Evolutionary conservation across 2,888 invertebrate species (phyloP).

Genomic region (Rhodophaea formosa): DNA sequence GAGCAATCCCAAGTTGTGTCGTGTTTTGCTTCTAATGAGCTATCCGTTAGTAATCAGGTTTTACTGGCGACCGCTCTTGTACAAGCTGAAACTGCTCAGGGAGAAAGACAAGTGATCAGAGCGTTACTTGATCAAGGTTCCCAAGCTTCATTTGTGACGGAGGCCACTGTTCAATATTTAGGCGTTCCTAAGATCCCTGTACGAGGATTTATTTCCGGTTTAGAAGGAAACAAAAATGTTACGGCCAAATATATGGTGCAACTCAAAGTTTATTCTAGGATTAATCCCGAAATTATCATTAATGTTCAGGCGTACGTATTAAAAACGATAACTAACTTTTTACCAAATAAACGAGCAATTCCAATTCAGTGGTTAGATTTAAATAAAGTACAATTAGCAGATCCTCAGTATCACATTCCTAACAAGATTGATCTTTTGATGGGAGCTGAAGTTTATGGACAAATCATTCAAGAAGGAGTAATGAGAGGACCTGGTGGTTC

Average conservation of each 20-base stretch:
- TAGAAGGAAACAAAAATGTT: neutral
- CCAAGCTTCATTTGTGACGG: neutral
- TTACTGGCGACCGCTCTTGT: neutral
- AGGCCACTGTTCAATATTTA: neutral
- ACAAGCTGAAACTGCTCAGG: neutral
- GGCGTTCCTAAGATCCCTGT: neutral
- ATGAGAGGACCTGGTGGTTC: neutral
- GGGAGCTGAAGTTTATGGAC: slow-evolving; percentile 12
- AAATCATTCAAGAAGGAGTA: slow-evolving; percentile 14
- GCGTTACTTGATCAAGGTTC: neutral
- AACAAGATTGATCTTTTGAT: slow-evolving; percentile 10
- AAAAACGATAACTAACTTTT: slow-evolving; percentile 6
- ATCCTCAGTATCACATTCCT: slow-evolving; percentile 14
- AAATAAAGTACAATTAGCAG: slow-evolving; percentile 9
- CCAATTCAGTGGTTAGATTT: neutral
- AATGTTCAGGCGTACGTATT: slow-evolving; percentile 7
- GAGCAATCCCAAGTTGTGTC: neutral
- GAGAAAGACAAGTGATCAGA: neutral
- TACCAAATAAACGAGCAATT: slow-evolving; percentile 9
- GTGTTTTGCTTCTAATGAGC: neutral
- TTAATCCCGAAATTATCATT: neutral
- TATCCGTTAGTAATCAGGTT: neutral
- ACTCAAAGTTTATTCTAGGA: neutral
- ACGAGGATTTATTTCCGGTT: neutral
- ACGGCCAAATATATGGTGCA: neutral